Base-by-base conservation (phyloP, 2,113 vertebrate genomes). In the Meriones unguiculatus region DNA sequence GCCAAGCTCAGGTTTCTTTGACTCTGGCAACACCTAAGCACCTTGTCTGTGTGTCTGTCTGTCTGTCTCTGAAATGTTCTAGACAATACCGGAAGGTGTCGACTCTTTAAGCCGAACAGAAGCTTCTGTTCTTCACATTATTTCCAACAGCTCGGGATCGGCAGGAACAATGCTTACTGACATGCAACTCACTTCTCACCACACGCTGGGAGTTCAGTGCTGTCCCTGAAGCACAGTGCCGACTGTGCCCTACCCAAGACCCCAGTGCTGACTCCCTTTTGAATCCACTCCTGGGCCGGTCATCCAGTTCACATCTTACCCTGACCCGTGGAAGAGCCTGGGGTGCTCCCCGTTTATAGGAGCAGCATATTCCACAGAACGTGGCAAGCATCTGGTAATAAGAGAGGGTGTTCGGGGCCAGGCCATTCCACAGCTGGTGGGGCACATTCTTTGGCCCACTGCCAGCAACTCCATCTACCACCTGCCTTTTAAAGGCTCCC, bases 131-230 rank as follows among this genome's bases (percentile, higher is more conserved):
- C n/a, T 20, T 54, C 30, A 4, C 28, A 22, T 65, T 30, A 15
- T 54, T 67, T n/a, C 8, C 0, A 0, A 1, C 1, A 7, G 59
- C 11, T 17, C 8, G 13, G 2, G 12, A 25, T 0, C 11, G 5
- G 14, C 7, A 20, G n/a, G 59, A 52, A n/a, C 1, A 0, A 30
- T 1, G 1, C 5, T 73, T 8, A 10, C 2, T 20, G 78, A 80
- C 32, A 10, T 0, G 9, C 28, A 9, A 7, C 0, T 13, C 5
- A 20, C 32, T 76, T 41, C 7, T 64, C 52, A 0, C 14, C 2
- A n/a, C 2, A 9, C 18, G 2, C 22, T 10, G 69, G 69, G 72
- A 22, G 38, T 7, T 57, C 57, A 57, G n/a, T 32, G 8, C 14
- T 17, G 9, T 59, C 15, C 25, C 2, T 3, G 15, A 30, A 41